Percentiles rank a stretch among this genome's conserved stretches.
Evolutionary conservation across 1,140 invertebrate species (phyloP).

Genomic region (Plodia interpunctella): DNA sequence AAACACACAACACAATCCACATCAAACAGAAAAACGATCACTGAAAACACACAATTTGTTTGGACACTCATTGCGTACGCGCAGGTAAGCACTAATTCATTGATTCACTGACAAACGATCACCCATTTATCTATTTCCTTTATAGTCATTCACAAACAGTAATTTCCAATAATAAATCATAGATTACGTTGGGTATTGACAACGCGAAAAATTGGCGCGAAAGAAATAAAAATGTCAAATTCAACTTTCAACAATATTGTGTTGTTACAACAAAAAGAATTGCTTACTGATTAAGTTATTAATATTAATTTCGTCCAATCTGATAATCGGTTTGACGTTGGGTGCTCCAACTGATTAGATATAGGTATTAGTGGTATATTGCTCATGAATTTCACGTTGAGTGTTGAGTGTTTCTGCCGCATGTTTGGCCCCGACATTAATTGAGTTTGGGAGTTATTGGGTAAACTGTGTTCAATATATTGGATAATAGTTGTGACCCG

Average conservation of each 20-base stretch:
- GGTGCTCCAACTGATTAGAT: neutral
- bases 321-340: neutral
- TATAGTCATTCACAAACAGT: neutral
- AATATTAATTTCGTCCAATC: conserved; percentile 4
- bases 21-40: neutral
- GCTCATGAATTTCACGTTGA: neutral
- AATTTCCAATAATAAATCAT: neutral
- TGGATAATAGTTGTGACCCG: too few species aligned
- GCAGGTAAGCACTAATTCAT: neutral
- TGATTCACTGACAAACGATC: neutral
- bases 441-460: neutral
- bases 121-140: neutral
- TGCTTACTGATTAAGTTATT: neutral
- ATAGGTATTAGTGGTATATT: neutral
- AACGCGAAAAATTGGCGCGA: neutral
- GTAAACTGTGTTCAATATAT: too few species aligned
- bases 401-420: neutral
- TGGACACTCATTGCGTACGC: neutral
- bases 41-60: neutral
- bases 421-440: neutral
- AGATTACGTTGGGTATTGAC: too few species aligned
- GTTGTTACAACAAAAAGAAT: neutral
- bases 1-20: neutral
- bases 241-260: too few species aligned
- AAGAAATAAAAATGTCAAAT: neutral